Percentiles rank a stretch among this genome's conserved stretches.
Evolutionary conservation across 2,888 invertebrate genomes (phyloP).

Genomic region (Diaprepes abbreviatus): DNA sequence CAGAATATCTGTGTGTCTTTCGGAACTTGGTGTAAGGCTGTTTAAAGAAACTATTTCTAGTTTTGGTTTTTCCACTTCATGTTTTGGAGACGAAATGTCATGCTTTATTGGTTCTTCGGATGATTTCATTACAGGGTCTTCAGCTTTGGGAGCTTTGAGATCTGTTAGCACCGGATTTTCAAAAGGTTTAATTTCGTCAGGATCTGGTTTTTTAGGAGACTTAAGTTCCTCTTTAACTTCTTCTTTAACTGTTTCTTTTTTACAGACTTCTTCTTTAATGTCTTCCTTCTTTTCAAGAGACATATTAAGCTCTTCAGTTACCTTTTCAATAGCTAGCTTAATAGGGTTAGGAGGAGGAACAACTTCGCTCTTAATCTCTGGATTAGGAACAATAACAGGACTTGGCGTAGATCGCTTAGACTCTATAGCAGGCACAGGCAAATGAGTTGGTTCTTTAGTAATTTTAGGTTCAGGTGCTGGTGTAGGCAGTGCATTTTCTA

Average conservation of each 20-base stretch:
- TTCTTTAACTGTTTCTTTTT: conserved; percentile 36
- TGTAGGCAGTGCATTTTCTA: neutral
- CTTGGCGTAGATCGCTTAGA: conserved; percentile 66
- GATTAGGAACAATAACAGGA: conserved; percentile 67
- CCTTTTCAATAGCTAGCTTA: conserved; percentile 60
- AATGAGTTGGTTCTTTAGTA: conserved; percentile 15
- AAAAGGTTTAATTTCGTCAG: neutral
- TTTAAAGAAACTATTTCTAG: conserved; percentile 3
- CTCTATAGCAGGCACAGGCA: conserved; percentile 25
- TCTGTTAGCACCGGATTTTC: neutral
- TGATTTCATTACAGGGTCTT: no score
- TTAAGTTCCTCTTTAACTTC: conserved; percentile 36
- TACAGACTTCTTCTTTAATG: conserved; percentile 53
- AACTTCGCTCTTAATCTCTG: conserved; percentile 50
- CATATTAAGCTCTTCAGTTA: conserved; percentile 62
- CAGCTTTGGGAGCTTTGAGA: no score
- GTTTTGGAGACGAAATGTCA: neutral
- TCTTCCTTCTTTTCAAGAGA: conserved; percentile 59
- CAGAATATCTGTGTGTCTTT: neutral
- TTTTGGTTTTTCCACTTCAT: conserved; percentile 5
- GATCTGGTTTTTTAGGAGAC: neutral
- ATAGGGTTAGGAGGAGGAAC: conserved; percentile 37
- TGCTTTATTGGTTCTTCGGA: neutral
- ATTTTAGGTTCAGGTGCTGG: neutral
- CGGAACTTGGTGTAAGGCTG: neutral